Conservation (phyloP, 2,113 vertebrate genomes). For the Motacilla tschutschensis region DNA sequence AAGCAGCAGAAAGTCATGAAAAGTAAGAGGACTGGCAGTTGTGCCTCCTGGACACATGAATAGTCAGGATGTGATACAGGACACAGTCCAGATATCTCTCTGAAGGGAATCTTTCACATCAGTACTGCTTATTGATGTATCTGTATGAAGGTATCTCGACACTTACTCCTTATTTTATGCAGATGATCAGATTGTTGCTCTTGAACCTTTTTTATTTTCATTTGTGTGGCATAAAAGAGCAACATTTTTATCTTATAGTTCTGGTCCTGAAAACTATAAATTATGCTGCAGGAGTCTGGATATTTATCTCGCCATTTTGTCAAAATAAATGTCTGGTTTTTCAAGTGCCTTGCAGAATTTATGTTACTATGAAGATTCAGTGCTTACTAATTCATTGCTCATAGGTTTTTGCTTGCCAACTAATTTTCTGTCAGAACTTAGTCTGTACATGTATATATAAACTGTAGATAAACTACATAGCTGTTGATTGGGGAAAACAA, state of each 20-base stretch:
- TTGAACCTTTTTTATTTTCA: not conserved
- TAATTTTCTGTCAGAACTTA: not conserved
- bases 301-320: not conserved
- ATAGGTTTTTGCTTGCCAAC: not conserved
- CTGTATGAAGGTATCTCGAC: not conserved
- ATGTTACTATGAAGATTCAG: not conserved
- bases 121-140: not conserved
- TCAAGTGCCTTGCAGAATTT: constrained; percentile 1
- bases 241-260: not conserved
- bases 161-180: not conserved
- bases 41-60: not conserved
- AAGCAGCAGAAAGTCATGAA: accelerated
- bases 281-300: not conserved
- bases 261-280: not conserved
- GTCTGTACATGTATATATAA: not conserved
- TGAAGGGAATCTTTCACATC: not conserved
- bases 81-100: not conserved
- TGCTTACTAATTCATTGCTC: constrained; percentile 19
- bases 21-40: not conserved
- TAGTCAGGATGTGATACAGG: not conserved
- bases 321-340: not conserved
- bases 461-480: not conserved
- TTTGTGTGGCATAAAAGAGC: not conserved
- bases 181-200: not conserved
- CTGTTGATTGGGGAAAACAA: not conserved